Evolutionary conservation across 2,113 vertebrate species (phyloP).

Genomic region (Mystacornis crossleyi): DNA sequence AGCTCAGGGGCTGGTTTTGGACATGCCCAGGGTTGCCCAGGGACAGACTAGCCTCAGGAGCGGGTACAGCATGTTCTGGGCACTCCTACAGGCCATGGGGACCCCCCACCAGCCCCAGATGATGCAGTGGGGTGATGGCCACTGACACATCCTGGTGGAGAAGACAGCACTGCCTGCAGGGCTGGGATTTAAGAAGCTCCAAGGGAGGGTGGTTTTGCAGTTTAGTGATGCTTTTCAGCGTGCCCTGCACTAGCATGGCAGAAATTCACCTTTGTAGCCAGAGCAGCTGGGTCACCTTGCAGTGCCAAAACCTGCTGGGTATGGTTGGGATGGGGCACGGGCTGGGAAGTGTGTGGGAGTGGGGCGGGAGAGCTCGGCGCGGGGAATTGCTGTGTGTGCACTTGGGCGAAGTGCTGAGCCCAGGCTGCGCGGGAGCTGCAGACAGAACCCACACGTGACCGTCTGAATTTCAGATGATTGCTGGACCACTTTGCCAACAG

Average conservation of each 20-base stretch:
- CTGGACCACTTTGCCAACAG: constrained; percentile 55
- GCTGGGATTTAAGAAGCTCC: neutral
- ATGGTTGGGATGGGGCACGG: neutral
- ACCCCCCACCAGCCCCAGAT: neutral
- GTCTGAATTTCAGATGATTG: constrained; percentile 53
- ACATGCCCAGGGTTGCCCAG: neutral
- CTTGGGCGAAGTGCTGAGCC: constrained; percentile 8
- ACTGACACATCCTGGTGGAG: neutral
- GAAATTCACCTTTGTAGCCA: neutral
- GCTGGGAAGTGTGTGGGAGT: neutral
- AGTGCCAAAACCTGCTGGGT: neutral
- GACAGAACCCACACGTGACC: constrained; percentile 22
- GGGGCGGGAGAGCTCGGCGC: neutral
- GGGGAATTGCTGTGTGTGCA: constrained; percentile 10
- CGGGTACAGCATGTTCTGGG: neutral
- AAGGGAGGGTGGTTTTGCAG: neutral
- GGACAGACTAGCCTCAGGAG: neutral
- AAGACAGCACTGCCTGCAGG: neutral
- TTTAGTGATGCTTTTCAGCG: neutral
- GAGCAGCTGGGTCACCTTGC: neutral
- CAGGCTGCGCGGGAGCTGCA: constrained; percentile 19
- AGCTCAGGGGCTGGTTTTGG: neutral
- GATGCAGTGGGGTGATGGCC: neutral
- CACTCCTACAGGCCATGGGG: neutral
- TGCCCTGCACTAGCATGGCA: neutral